Evolutionary conservation across 1,140 invertebrate species (phyloP).

Genomic region (Pseudomyrmex cubaensis): DNA sequence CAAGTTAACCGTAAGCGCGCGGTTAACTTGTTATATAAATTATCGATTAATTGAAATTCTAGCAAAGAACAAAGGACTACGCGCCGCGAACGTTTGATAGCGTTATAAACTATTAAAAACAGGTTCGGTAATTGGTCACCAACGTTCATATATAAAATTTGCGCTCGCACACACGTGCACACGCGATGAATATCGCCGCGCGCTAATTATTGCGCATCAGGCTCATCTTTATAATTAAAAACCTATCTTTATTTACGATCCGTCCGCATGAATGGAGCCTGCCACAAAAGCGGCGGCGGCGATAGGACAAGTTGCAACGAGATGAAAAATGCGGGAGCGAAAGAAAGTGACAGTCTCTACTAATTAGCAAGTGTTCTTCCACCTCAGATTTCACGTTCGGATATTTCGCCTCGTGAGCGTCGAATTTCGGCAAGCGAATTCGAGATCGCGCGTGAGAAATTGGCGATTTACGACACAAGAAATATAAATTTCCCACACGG

Average conservation of each 20-base stretch:
- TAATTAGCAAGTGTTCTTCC: neutral
- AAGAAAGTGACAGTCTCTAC: neutral
- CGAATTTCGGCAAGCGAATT: too few relatives aligned
- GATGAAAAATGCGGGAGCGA: constrained; percentile 18
- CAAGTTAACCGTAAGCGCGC: too few relatives aligned
- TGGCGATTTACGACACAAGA: too few relatives aligned
- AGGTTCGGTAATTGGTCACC: constrained; percentile 54
- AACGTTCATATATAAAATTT: constrained; percentile 61
- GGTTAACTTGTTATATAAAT: constrained; percentile 28
- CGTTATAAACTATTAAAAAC: constrained; percentile 70
- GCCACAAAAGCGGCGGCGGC: neutral
- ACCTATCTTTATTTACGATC: constrained; percentile 17
- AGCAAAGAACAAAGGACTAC: constrained; percentile 55
- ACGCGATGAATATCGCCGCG: constrained; percentile 18
- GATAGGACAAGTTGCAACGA: neutral
- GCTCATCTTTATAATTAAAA: constrained; percentile 60
- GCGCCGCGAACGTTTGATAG: constrained; percentile 57
- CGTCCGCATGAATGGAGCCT: constrained; percentile 19
- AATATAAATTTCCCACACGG: neutral
- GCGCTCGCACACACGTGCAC: constrained; percentile 8
- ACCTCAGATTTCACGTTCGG: too few relatives aligned
- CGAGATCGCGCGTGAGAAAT: too few relatives aligned
- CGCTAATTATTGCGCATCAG: constrained; percentile 65
- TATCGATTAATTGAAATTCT: constrained; percentile 39
- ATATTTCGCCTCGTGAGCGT: too few relatives aligned